phyloP scores from a whole-genome alignment of 2,888 invertebrate genomes.

The Apamea epomidion region DNA sequence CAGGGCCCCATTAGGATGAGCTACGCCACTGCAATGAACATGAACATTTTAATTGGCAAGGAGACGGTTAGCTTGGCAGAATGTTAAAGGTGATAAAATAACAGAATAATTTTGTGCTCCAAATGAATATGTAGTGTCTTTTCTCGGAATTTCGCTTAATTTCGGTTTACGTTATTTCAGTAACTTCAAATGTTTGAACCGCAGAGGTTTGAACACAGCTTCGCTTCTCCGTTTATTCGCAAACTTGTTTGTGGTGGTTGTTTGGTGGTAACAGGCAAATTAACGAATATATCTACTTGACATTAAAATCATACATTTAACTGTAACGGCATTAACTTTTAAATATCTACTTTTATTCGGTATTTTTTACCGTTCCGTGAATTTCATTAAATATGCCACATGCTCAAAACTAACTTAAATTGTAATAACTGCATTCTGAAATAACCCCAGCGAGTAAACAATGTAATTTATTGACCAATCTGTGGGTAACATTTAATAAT shows the following conservation, averaged over 20 bases:
- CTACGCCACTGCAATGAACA: background rate
- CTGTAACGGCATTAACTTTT: background rate
- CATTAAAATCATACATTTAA: background rate
- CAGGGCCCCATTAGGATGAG: too few species aligned
- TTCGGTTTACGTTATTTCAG: constrained; percentile 18
- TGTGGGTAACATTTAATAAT: background rate
- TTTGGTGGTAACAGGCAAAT: background rate
- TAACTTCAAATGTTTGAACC: background rate
- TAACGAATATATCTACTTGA: background rate
- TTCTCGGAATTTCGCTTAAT: background rate
- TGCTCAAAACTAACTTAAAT: background rate
- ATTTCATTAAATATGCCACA: background rate
- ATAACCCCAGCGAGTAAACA: constrained; percentile 18
- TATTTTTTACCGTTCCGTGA: background rate
- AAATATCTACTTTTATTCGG: background rate
- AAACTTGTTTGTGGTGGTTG: constrained; percentile 14
- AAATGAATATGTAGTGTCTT: constrained; percentile 13
- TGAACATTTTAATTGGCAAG: background rate
- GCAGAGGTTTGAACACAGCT: constrained; percentile 6
- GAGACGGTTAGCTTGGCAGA: background rate
- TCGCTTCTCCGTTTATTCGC: constrained; percentile 19
- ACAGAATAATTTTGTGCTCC: too few species aligned
- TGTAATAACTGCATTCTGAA: constrained; percentile 4
- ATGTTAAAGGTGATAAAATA: background rate
- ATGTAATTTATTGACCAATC: background rate